Evolutionary conservation across 1,140 invertebrate genomes (phyloP), one percentile per base, ranked within the genome.

Genomic region (Marisa cornuarietis): DNA sequence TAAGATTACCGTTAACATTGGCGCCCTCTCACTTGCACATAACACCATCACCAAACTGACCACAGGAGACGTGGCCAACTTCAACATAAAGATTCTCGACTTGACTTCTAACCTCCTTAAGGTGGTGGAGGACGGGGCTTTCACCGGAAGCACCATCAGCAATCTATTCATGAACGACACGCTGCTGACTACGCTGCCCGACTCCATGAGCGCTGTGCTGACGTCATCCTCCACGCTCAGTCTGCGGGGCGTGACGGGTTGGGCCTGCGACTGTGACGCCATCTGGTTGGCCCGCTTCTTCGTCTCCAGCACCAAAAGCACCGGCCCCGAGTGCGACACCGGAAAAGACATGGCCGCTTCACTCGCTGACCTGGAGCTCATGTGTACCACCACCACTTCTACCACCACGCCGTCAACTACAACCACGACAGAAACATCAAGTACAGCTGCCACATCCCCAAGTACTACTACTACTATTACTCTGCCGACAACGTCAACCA

Each of bases 241-340:
- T n/a, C 69, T 83, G 73, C 52, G 42, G 24, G 71, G 24, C 18
- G 68, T 77, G 52, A 74, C 51, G 63, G 75, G 77, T 42, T 85
- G 85, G 83, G 24, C 61, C 51, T 88, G 87, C 80, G 81, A 86
- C 81, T 88, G 87, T 80, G 75, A 75, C 61, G 72, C 83, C 14
- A 65, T 85, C 26, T 87, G 87, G 87, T 58, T 88, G 71, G 75
- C 82, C 11, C 62, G 76, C 0, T 85, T 83, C 71, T 62, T 87
- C 0, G 76, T 54, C 14, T 20, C 26, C 61, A 77, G 75, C 65
- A 18, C 9, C 75, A 51, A 42, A 18, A 77, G 75, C 24, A 54
- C 49, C 18, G 63, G 49, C 65, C 75, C 75, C 31, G 51, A 16
- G 75, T 77, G 75, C 65, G 51, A 10, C 63, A 68, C 63, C 22